Percentiles rank a stretch among this genome's conserved stretches.
Conservation (phyloP, 2,797 vertebrate genomes). For the Luscinia megarhynchos region DNA sequence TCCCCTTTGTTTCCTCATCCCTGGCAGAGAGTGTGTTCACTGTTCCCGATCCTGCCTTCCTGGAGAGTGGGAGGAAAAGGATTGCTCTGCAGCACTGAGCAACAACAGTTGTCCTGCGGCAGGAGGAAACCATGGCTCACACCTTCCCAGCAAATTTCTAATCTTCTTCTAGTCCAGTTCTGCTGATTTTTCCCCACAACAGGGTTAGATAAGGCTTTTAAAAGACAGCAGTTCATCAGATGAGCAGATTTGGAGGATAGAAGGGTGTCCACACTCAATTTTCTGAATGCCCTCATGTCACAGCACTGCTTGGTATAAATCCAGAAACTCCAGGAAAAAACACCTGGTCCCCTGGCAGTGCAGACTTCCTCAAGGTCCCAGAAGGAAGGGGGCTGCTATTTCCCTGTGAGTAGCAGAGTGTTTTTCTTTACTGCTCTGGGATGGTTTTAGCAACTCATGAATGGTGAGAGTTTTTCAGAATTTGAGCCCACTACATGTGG, state of each 20-base stretch:
- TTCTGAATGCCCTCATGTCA: not conserved
- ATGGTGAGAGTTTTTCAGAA: not conserved
- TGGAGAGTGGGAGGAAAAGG: slow-evolving; percentile 28
- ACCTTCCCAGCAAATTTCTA: not conserved
- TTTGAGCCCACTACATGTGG: not conserved
- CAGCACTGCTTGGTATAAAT: not conserved
- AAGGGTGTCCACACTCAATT: not conserved
- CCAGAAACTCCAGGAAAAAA: not conserved
- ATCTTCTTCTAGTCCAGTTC: not conserved
- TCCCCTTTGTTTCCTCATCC: not conserved
- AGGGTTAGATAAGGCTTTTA: not conserved
- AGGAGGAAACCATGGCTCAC: not conserved
- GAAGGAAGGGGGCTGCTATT: not conserved
- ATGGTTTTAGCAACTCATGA: not conserved
- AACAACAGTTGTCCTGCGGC: not conserved
- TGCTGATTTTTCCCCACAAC: not conserved
- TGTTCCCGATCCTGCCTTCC: slow-evolving; percentile 6
- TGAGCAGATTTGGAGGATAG: not conserved
- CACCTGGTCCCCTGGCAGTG: not conserved
- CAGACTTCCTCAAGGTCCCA: not conserved
- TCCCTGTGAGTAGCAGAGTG: not conserved
- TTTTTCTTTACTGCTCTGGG: not conserved
- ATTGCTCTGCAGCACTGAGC: not conserved
- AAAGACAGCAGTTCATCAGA: not conserved
- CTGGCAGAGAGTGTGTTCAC: not conserved